Evolutionary conservation across 2,888 invertebrate genomes (phyloP), one percentile per base, ranked within the genome.

Genomic region (Meloe dianella): DNA sequence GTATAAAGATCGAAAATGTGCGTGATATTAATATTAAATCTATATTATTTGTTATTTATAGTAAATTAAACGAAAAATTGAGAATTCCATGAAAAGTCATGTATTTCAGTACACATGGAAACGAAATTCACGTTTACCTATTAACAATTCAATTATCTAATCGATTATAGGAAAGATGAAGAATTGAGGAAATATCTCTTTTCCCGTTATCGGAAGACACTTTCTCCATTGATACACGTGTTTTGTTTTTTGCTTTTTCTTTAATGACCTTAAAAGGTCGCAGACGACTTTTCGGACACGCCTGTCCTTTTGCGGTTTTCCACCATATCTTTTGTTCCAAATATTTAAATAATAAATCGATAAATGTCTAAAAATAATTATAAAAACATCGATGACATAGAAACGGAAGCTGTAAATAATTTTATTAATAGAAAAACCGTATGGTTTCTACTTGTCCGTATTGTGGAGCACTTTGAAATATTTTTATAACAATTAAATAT

Each of bases 201-300:
- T 47, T 47, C 20, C 9, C 8, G 27, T 27, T 30, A 32, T 35
- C 30, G 38, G 17, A 35, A 59, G 20, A 59, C 12, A 59, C 59
- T 59, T 59, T 59, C 59, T 59, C 59, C 12, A 24, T n/a, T 17
- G 22, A 32, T 32, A 32, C 17, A 29, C 14, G 57, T 17, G 3
- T 5, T 47, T 20, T 6, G 8, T 54, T 20, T 24, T 12, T 0
- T 51, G 22, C 22, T 32, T 22, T 6, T 29, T 41, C 14, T 12
- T 22, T 29, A 9, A 14, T 35, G 59, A 59, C 59, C 59, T 59
- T 38, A 14, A 20, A 35, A 59, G 59, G 59, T 59, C 59, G 35
- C 22, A 12, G 35, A 54, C 54, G 20, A 22, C 17, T 59, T 59
- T 59, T 20, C 35, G 35, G 59, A 4, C 32, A 57, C 35, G 17